A percentile compares a stretch with the other conserved stretches of the same genome.
Evolutionary conservation across 2,888 invertebrate species (phyloP).

Genomic region (Spisula solida): DNA sequence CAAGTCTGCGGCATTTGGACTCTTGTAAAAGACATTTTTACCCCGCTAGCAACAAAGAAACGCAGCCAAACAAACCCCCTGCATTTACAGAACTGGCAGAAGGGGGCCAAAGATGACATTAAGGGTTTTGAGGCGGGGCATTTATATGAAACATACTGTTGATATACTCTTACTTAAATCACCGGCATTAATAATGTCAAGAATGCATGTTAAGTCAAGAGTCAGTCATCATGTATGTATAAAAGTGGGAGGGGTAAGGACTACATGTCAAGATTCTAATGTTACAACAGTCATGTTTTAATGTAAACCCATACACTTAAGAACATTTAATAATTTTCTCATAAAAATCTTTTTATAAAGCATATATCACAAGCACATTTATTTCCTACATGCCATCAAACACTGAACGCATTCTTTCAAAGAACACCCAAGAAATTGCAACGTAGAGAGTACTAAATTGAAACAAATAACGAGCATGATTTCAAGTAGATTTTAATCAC

Average conservation of each 20-base stretch:
- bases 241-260: slow-evolving; percentile 7
- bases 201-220: background rate
- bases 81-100: background rate
- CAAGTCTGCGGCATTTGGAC: background rate
- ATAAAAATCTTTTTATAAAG: slow-evolving; percentile 19
- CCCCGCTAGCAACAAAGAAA: background rate
- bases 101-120: background rate
- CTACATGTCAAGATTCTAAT: background rate
- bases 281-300: slow-evolving; percentile 10
- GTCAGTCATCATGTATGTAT: background rate
- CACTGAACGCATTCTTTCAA: background rate
- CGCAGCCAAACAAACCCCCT: background rate
- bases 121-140: background rate
- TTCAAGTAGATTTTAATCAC: slow-evolving; percentile 27
- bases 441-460: background rate
- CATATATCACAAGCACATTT: background rate
- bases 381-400: background rate
- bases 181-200: background rate
- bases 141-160: background rate
- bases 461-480: slow-evolving; percentile 3
- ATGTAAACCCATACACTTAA: background rate
- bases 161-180: background rate
- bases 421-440: slow-evolving; percentile 35
- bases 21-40: background rate
- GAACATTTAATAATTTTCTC: slow-evolving; percentile 10